These are phyloP conservation scores for Cephonodes hylas DNA, from an alignment of 2,888 invertebrate species.

Conservation along the genomic window DNA sequence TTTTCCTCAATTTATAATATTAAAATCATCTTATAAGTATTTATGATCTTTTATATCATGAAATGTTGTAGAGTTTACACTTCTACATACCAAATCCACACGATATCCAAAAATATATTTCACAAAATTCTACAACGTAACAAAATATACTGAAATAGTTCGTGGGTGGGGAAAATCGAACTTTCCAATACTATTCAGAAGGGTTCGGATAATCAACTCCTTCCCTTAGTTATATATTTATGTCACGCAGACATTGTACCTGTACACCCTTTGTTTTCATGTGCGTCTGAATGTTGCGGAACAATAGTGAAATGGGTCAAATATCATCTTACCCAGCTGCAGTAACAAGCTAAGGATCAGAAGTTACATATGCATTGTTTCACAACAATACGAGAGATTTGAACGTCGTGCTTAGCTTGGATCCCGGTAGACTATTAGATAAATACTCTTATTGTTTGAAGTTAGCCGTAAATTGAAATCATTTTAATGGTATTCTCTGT, in stretches of 20 bases:
- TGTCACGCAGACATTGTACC: background rate
- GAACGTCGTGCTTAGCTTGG: background rate
- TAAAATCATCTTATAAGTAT: too few relatives aligned
- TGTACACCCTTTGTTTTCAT: background rate
- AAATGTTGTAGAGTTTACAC: too few relatives aligned
- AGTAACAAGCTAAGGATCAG: slow-evolving; percentile 13
- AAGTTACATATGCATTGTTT: slow-evolving; percentile 8
- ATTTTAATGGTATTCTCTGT: too few relatives aligned
- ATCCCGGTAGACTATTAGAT: background rate
- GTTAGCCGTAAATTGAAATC: too few relatives aligned
- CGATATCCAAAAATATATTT: too few relatives aligned
- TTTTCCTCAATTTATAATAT: too few relatives aligned
- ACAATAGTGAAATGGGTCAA: slow-evolving; percentile 10
- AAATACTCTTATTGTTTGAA: too few relatives aligned
- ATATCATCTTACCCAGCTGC: slow-evolving; percentile 5
- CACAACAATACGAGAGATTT: slow-evolving; percentile 4
- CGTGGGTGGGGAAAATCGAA: background rate
- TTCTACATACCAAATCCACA: too few relatives aligned
- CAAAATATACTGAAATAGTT: background rate
- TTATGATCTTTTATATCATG: too few relatives aligned
- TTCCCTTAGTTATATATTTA: background rate
- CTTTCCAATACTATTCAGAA: background rate
- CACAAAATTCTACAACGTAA: too few relatives aligned
- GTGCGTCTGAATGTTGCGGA: background rate
- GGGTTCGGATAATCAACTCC: background rate